Base-by-base conservation (phyloP, 2,113 vertebrate genomes). In the Podiceps cristatus region DNA sequence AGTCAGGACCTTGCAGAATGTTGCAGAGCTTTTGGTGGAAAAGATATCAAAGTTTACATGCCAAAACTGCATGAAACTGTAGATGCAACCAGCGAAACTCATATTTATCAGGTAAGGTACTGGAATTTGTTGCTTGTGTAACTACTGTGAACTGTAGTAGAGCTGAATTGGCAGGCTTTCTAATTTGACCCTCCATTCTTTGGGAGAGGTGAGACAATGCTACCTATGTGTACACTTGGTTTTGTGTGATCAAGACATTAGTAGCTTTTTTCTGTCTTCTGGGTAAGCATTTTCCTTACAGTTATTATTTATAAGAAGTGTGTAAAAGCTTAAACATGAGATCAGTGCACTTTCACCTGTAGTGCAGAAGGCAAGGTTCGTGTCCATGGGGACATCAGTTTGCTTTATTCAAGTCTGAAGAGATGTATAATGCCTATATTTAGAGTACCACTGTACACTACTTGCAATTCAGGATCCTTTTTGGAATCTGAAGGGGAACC, bases 1-100 rank as follows among this genome's bases (percentile, higher is more conserved):
- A 99, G 99, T 75, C 99, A 98, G 72, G 99, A 99, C 93, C 99
- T 99, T 81, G 99, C 99, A 3, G 99, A 99, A 93, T 99, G 99
- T 86, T 99, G 99, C 97, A 99, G 99, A 91, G 99, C 99, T 4
- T 99, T 99, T 97, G 99, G 99, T 27, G 99, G 99, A 94, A 99
- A 99, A 96, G 99, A 99, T 96, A 99, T 99, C 95, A 99, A 99
- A 97, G 99, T 99, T 71, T 99, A 99, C 90, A 99, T 99, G 60
- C 99, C 99, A 8, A 99, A 99, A 94, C 98, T 99, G 52, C 99
- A 99, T 37, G 99, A 99, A 97, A 99, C 99, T 1, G 98, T 99
- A 18, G 99, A 99, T 72, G 99, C 99, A 94, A 99, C 99, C 33
- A 99, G 99, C 3, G 99, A 99, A 95, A 99, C 99, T 7, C 99